Percentiles rank a stretch among this genome's conserved stretches.
Evolutionary conservation across 1,140 invertebrate species (phyloP).

Genomic region (Copidosoma floridanum): DNA sequence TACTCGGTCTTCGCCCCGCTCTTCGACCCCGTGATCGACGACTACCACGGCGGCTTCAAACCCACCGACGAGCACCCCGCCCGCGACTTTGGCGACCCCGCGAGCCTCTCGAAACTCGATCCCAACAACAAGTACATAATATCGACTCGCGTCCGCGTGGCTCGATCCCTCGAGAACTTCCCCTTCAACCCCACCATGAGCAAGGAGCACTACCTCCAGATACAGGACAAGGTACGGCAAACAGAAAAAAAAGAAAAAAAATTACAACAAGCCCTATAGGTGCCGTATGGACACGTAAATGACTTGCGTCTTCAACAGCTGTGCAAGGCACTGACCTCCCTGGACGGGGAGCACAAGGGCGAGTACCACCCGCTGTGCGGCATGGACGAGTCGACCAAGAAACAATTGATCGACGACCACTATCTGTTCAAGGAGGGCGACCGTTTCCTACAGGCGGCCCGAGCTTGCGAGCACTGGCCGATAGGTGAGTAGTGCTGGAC

Average conservation of each 20-base stretch:
- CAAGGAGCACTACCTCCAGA: slow-evolving; percentile 65
- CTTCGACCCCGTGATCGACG: slow-evolving; percentile 77
- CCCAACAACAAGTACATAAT: slow-evolving; percentile 68
- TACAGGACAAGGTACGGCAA: slow-evolving; percentile 62
- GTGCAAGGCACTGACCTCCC: slow-evolving; percentile 45
- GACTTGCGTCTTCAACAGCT: slow-evolving; percentile 32
- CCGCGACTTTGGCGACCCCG: slow-evolving; percentile 69
- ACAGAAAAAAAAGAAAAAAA: slow-evolving; percentile 4
- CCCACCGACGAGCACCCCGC: slow-evolving; percentile 64
- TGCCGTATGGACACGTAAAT: background rate
- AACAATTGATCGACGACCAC: slow-evolving; percentile 73
- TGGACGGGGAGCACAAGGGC: slow-evolving; percentile 64
- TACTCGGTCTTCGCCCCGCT: slow-evolving; percentile 68
- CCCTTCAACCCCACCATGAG: slow-evolving; percentile 76
- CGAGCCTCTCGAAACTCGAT: slow-evolving; percentile 70
- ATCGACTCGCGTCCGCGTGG: slow-evolving; percentile 74
- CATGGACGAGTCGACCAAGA: slow-evolving; percentile 68
- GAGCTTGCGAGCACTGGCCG: slow-evolving; percentile 77
- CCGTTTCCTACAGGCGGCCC: slow-evolving; percentile 67
- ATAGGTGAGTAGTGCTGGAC: slow-evolving; percentile 62
- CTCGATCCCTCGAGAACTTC: slow-evolving; percentile 67
- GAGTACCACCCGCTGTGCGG: slow-evolving; percentile 69
- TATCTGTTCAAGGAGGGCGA: slow-evolving; percentile 80
- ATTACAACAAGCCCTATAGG: slow-evolving; percentile 5
- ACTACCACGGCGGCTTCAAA: slow-evolving; percentile 70